These are phyloP conservation scores for Drosophila incognita DNA, from an alignment of 2,888 invertebrate species.

Conservation along the genomic window DNA sequence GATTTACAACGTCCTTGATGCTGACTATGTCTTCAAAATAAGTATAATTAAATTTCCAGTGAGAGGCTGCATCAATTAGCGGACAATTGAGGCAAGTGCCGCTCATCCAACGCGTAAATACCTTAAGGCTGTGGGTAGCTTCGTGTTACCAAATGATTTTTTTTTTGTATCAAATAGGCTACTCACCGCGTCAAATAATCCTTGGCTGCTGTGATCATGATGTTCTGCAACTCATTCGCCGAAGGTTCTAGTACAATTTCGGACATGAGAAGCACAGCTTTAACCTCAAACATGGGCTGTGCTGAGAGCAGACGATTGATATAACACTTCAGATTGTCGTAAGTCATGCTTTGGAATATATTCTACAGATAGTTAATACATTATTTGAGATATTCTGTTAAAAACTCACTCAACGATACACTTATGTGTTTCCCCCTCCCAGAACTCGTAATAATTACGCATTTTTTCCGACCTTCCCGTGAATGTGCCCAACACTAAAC, in stretches of 20 bases:
- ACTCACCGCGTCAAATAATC: conserved; percentile 90
- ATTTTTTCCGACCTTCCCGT: conserved; percentile 91
- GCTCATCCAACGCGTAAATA: conserved; percentile 94
- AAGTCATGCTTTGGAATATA: conserved; percentile 86
- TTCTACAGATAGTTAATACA: not conserved
- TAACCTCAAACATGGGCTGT: conserved; percentile 91
- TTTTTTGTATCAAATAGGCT: not conserved
- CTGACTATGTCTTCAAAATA: conserved; percentile 91
- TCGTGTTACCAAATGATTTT: not conserved
- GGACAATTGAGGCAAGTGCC: conserved; percentile 91
- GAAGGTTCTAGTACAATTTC: conserved; percentile 92
- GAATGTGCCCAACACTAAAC: conserved; percentile 91
- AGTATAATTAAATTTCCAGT: conserved; percentile 87
- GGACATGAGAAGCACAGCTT: conserved; percentile 90
- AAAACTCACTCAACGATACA: conserved; percentile 87
- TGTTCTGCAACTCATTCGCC: conserved; percentile 91
- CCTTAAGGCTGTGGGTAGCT: conserved; percentile 87
- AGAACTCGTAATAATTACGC: conserved; percentile 91
- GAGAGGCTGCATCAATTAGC: conserved; percentile 84
- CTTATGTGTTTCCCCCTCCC: conserved; percentile 92
- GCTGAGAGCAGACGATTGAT: conserved; percentile 87
- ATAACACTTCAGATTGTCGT: conserved; percentile 90
- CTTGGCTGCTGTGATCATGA: conserved; percentile 90
- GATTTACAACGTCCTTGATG: conserved; percentile 89
- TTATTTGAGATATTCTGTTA: not conserved